Evolutionary conservation across 2,113 vertebrate species (phyloP).

Genomic region (Chionis minor): DNA sequence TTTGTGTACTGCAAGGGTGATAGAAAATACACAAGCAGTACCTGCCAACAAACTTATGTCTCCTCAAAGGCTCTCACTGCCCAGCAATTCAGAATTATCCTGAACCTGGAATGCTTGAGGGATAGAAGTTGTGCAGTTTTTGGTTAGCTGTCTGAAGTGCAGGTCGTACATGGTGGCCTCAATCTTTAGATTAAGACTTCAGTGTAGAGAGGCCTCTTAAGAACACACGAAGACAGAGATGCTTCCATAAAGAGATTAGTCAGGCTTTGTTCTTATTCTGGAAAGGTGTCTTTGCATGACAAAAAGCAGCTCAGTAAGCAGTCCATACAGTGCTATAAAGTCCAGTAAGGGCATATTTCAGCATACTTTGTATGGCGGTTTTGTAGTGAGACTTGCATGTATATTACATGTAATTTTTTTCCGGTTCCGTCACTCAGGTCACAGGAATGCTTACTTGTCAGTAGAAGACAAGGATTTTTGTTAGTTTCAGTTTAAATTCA

Average conservation of each 20-base stretch:
- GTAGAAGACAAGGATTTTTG: background rate
- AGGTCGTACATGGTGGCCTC: background rate
- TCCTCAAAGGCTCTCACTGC: background rate
- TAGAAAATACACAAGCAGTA: background rate
- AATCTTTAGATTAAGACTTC: conserved; percentile 48
- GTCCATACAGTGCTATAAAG: background rate
- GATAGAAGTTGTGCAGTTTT: background rate
- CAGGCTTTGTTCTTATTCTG: conserved; percentile 33
- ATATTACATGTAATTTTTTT: background rate
- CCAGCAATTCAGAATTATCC: background rate
- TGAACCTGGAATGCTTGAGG: background rate
- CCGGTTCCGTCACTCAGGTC: background rate
- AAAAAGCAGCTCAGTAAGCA: background rate
- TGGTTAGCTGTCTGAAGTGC: background rate
- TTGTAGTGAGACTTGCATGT: background rate
- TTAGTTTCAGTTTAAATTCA: background rate
- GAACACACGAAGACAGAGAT: background rate
- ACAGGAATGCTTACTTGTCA: background rate
- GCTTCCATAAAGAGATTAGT: conserved; percentile 49
- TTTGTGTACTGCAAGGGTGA: fast-evolving
- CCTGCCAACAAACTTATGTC: background rate
- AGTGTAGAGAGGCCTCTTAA: background rate
- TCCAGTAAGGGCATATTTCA: background rate
- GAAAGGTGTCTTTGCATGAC: conserved; percentile 13
- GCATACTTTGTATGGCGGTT: background rate